Evolutionary conservation across 1,140 invertebrate genomes (phyloP), one percentile per base, ranked within the genome.

Genomic region (Eurosta solidaginis): DNA sequence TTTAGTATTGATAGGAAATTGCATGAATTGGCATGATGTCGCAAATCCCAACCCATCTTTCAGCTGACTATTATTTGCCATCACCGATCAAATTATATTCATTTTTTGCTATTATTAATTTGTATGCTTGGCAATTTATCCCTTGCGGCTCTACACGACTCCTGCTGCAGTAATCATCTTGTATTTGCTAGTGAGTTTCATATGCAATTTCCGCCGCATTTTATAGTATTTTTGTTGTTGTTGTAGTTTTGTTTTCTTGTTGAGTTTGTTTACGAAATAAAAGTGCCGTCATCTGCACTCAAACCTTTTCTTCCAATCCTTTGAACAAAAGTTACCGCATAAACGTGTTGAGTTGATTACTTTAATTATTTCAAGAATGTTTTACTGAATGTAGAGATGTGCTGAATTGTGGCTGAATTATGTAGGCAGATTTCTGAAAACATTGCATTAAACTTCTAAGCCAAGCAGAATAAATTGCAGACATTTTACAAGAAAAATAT

Each of bases 221-320:
- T 42, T 68, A 36, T 40, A 40, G 10, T 40, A 20, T 33, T 33
- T 10, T 68, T 20, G n/a, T 20, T 68, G 12, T 27, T 63, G n/a
- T n/a, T n/a, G n/a, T n/a, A n/a, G n/a, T 7, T 20, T 40, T 68
- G 59, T 40, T 68, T 40, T 68, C 36, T n/a, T n/a, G n/a, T n/a
- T 68, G 59, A 40, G 20, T 40, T 27, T 36, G 22, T 20, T 68
- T 29, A 68, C n/a, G 17, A 17, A 40, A 20, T 12, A 36, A 36
- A 42, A 68, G 33, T 68, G 59, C 33, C 59, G 33, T 68, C 59
- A 68, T 68, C 59, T 40, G 27, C 29, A 40, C 59, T 68, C 59
- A 52, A 52, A n/a, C n/a, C 49, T 25, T 52, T 52, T 6, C 49
- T 52, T 52, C 22, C 49, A 40, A 42, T 68, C 22, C 59, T 20